Evolutionary conservation across 2,113 vertebrate species (phyloP).

Genomic region (Strigops habroptila): DNA sequence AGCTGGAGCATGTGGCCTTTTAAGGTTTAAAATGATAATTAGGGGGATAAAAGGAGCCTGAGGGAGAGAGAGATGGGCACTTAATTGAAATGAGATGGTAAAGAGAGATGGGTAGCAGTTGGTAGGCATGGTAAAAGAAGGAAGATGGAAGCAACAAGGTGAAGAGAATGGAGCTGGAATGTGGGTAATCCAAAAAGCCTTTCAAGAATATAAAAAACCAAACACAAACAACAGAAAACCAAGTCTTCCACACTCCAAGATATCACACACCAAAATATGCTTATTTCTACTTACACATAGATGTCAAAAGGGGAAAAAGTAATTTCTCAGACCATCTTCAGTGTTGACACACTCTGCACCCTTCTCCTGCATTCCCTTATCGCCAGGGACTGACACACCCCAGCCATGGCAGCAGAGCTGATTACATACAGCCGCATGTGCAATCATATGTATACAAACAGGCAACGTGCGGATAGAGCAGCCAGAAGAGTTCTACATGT

Average conservation of each 20-base stretch:
- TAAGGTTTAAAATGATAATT: neutral
- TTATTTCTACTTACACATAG: neutral
- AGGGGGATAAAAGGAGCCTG: neutral
- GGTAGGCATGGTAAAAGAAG: neutral
- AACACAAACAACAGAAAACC: neutral
- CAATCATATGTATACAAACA: neutral
- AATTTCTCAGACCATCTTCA: neutral
- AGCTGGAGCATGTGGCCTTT: neutral
- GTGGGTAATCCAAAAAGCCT: neutral
- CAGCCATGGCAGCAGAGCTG: neutral
- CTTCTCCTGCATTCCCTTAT: fast-evolving
- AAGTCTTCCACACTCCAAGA: neutral
- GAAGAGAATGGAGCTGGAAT: neutral
- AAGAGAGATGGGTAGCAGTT: neutral
- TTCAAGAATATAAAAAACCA: neutral
- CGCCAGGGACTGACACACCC: neutral
- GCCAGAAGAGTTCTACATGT: neutral
- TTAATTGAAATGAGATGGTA: neutral
- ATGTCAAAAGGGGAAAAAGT: neutral
- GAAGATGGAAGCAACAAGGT: neutral
- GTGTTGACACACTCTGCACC: neutral
- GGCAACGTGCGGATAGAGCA: neutral
- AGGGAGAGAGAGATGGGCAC: neutral
- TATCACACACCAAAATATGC: neutral
- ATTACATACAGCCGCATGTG: fast-evolving